phyloP scores from a whole-genome alignment of 2,888 invertebrate genomes.

The Cataglyphis livida region DNA sequence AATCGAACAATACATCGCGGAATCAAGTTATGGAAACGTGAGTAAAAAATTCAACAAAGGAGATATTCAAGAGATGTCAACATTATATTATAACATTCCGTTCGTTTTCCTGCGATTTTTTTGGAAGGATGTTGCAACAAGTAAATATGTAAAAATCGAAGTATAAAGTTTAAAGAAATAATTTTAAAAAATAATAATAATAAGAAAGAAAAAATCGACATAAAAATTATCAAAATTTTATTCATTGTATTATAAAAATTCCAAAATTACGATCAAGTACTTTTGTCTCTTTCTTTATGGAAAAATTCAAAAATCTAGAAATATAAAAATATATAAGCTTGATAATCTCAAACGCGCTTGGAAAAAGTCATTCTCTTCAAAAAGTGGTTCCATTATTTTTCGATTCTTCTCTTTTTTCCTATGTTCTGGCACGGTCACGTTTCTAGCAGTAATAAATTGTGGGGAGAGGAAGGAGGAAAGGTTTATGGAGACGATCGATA shows the following conservation, averaged over 20 bases:
- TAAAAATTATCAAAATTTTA: not conserved
- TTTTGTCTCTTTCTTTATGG: not conserved
- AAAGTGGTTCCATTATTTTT: not conserved
- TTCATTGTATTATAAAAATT: not conserved
- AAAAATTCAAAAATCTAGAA: not conserved
- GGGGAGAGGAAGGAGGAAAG: constrained; percentile 17
- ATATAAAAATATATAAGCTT: not conserved
- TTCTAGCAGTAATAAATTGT: not conserved
- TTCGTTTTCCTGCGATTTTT: not conserved
- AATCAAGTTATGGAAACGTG: not conserved
- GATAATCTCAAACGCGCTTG: not conserved
- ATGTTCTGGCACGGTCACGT: constrained; percentile 5
- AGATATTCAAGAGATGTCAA: not conserved
- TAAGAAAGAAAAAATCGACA: not conserved
- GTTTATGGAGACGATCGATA: constrained; percentile 33
- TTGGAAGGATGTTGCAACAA: not conserved
- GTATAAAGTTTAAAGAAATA: not conserved
- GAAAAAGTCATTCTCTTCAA: constrained; percentile 2
- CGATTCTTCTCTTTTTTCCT: not conserved
- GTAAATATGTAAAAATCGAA: not conserved
- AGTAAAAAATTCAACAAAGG: not conserved
- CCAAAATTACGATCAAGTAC: not conserved
- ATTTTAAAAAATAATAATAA: not conserved
- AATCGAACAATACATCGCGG: not conserved
- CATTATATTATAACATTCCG: not conserved